Evolutionary conservation across 2,113 vertebrate species (phyloP).

Genomic region (Thalassarche chlororhynchos): DNA sequence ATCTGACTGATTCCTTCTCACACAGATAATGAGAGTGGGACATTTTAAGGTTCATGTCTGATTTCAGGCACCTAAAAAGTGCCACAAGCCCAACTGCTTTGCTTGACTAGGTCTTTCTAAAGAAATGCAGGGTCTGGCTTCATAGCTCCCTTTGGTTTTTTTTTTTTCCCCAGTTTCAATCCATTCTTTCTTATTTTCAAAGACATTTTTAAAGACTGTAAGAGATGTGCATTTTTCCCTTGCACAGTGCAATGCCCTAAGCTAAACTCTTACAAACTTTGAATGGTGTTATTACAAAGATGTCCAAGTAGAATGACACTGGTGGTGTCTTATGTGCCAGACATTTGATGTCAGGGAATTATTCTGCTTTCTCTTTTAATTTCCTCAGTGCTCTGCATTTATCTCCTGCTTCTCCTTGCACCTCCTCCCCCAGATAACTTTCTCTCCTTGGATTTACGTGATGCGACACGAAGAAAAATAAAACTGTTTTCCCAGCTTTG

Average conservation of each 20-base stretch:
- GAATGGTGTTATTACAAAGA: neutral
- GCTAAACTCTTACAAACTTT: neutral
- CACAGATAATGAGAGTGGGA: neutral
- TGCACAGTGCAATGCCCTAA: neutral
- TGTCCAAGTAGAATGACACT: neutral
- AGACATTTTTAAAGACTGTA: neutral
- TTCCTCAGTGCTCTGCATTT: neutral
- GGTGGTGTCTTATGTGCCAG: neutral
- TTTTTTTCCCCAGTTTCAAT: neutral
- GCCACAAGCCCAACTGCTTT: neutral
- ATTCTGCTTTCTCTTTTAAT: constrained; percentile 38
- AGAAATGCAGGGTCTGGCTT: neutral
- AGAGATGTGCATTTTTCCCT: neutral
- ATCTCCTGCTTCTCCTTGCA: neutral
- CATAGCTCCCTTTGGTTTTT: neutral
- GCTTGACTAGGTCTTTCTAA: neutral
- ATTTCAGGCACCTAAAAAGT: neutral
- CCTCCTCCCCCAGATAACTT: neutral
- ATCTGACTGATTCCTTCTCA: neutral
- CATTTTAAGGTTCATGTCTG: neutral
- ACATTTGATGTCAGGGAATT: neutral
- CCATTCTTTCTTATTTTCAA: neutral
- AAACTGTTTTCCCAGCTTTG: neutral
- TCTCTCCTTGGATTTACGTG: neutral
- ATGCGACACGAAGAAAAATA: neutral